Evolutionary conservation across 2,113 vertebrate species (phyloP), one percentile per base, ranked within the genome.

Genomic region (Trogon surrucura): DNA sequence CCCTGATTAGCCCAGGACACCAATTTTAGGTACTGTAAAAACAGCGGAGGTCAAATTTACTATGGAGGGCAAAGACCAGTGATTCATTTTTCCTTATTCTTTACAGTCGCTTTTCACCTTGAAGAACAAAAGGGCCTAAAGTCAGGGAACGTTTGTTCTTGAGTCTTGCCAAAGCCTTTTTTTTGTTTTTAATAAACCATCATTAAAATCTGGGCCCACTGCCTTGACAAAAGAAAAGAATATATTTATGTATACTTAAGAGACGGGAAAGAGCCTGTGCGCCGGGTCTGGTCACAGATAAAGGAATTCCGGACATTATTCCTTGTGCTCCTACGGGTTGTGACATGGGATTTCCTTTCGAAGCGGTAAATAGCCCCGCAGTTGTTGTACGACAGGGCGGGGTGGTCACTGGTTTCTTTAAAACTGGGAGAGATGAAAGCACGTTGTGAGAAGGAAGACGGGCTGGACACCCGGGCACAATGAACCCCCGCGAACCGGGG

Each of bases 291-390:
- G 77, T 86, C 93, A 88, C 91, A 98, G 97, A 98, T 97, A 93
- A 97, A 98, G 98, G 98, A 99, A 98, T 99, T 99, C 98, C 97
- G 95, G 94, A 96, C 92, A 98, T 98, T 98, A 98, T 98, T 97
- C 67, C 95, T 89, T 21, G 71, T 88, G 86, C 97, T 97, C 97
- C 50, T 73, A 89, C 96, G 98, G 97, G 96, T 93, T 96, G 96
- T 93, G 95, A 97, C 96, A 95, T 93, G 95, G 95, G 97, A 97
- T 98, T 98, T 98, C 98, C 98, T 97, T 91, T 96, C 92, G 5
- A 50, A 92, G 89, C 85, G 93, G 96, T 97, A 96, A 97, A 97
- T 96, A 97, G 94, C 91, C 69, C 64, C 11, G 41, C 69, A 57
- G 85, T 92, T 94, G 77, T 64, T 89, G 57, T 53, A 50, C 7